Evolutionary conservation across 2,113 vertebrate species (phyloP).

Genomic region (Perca flavescens): DNA sequence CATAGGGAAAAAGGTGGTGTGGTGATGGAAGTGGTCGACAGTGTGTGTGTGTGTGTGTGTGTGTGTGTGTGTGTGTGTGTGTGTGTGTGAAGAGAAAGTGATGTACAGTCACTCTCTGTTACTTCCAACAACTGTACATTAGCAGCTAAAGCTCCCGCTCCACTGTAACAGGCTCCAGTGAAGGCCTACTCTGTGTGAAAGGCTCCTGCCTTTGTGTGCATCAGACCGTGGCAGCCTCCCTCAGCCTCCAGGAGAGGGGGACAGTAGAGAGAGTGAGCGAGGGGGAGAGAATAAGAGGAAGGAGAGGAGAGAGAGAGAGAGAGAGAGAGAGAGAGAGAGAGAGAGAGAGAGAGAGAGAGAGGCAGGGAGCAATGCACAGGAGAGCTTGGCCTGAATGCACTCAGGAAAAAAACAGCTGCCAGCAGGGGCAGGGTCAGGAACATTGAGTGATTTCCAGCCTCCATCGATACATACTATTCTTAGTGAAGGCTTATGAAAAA

Average conservation of each 20-base stretch:
- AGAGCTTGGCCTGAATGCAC: constrained; percentile 62
- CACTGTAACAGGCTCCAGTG: constrained; percentile 50
- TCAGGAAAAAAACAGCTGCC: constrained; percentile 69
- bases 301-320: neutral
- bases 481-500: constrained; percentile 46
- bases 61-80: constrained; percentile 27
- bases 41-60: constrained; percentile 24
- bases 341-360: constrained; percentile 19
- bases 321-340: constrained; percentile 1
- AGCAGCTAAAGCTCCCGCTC: constrained; percentile 62
- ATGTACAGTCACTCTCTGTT: constrained; percentile 68
- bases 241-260: constrained; percentile 69
- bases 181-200: constrained; percentile 70
- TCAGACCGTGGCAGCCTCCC: constrained; percentile 72
- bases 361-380: constrained; percentile 54
- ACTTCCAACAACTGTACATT: constrained; percentile 62
- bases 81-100: constrained; percentile 24
- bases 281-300: neutral
- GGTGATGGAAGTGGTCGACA: constrained; percentile 53
- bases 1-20: constrained; percentile 71
- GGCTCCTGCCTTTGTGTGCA: constrained; percentile 68
- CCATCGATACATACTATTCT: constrained; percentile 71
- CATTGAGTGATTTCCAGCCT: constrained; percentile 64
- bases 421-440: constrained; percentile 67
- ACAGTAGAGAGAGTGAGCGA: constrained; percentile 24